Evolutionary conservation across 1,140 invertebrate genomes (phyloP).

Genomic region (Magallana angulata): DNA sequence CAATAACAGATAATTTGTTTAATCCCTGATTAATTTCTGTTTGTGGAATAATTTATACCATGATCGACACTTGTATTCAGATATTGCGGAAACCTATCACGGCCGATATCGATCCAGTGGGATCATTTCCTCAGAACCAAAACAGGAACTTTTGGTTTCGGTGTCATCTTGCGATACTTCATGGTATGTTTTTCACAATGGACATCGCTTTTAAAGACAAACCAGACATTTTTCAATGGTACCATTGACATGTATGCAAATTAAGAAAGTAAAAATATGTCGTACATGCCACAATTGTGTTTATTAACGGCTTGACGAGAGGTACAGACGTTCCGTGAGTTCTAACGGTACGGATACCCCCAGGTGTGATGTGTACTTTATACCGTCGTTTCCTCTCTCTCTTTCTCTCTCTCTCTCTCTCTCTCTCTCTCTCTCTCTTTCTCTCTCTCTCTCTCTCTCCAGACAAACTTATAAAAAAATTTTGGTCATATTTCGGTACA

Average conservation of each 20-base stretch:
- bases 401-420: too few relatives aligned
- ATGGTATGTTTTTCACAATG: not conserved
- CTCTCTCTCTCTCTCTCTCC: too few relatives aligned
- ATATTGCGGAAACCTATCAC: not conserved
- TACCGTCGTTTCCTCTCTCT: too few relatives aligned
- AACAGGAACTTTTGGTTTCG: not conserved
- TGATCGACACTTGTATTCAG: constrained; percentile 13
- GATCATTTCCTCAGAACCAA: not conserved
- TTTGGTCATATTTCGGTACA: too few relatives aligned
- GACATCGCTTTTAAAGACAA: not conserved
- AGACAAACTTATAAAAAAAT: too few relatives aligned
- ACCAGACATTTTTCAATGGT: not conserved
- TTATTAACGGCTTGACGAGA: not conserved
- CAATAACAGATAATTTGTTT: not conserved
- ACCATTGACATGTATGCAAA: not conserved
- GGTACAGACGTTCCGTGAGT: not conserved
- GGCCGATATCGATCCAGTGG: not conserved
- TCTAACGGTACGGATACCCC: not conserved
- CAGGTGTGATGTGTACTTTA: not conserved
- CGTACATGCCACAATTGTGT: not conserved
- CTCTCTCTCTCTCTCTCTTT: too few relatives aligned
- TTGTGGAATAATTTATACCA: not conserved
- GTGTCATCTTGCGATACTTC: not conserved
- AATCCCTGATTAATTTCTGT: not conserved
- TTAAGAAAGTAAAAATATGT: not conserved